Conservation (phyloP, 2,888 invertebrate genomes). For the Zygogramma bicolorata region DNA sequence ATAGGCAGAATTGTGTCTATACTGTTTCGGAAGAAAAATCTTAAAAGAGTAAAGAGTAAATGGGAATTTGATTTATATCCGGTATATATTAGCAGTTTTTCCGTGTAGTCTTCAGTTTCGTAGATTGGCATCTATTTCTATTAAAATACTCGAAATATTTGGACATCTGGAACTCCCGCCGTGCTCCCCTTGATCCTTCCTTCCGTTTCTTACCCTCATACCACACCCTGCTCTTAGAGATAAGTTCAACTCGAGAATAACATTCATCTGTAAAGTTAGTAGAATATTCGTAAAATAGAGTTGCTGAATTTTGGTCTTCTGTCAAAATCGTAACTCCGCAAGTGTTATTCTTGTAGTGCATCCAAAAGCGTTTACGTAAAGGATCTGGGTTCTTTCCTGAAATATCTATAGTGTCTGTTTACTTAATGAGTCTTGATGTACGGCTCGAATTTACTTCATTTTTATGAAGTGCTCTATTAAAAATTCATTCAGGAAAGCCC, state of each 20-base stretch:
- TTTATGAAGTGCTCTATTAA: background rate
- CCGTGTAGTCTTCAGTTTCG: background rate
- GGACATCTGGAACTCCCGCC: constrained; percentile 61
- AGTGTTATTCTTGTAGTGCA: background rate
- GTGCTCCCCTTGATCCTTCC: constrained; percentile 28
- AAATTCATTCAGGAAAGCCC: background rate
- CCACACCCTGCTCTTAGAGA: constrained; percentile 23
- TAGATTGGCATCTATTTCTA: background rate
- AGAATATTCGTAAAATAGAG: background rate
- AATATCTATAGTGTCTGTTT: background rate
- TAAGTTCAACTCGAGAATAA: constrained; percentile 4
- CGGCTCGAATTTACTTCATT: background rate
- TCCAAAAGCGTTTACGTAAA: background rate
- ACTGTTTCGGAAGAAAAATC: too few species aligned
- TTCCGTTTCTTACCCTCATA: constrained; percentile 20
- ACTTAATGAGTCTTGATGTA: background rate
- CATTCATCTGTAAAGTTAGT: background rate
- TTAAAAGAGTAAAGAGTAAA: too few species aligned
- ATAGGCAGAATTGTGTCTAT: too few species aligned
- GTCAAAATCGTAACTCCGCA: background rate
- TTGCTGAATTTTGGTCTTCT: background rate
- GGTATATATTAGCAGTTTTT: too few species aligned
- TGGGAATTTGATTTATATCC: too few species aligned
- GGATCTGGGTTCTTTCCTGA: background rate
- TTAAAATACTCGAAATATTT: constrained; percentile 40